A percentile compares a stretch with the other conserved stretches of the same genome.
Evolutionary conservation across 1,140 invertebrate genomes (phyloP).

Genomic region (Penaeus indicus): DNA sequence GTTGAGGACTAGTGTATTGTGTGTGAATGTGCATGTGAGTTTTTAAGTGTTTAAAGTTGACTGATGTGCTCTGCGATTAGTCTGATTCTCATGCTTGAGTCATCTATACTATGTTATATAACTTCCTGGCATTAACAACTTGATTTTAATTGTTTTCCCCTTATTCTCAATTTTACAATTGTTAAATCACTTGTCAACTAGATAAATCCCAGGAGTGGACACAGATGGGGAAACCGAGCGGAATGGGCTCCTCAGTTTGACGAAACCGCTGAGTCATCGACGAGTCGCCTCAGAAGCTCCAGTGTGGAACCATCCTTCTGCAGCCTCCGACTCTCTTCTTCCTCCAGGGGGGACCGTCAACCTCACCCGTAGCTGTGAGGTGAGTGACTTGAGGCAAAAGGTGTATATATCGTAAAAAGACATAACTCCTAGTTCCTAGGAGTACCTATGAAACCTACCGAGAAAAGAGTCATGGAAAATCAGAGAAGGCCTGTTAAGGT

Average conservation of each 20-base stretch:
- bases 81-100: no score
- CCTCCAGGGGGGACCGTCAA: slow-evolving; percentile 27
- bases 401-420: no score
- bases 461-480: no score
- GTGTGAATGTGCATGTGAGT: no score
- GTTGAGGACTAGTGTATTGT: not conserved
- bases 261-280: slow-evolving; percentile 64
- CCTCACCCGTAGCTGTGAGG: slow-evolving; percentile 46
- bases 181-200: not conserved
- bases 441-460: no score
- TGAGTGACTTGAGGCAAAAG: not conserved
- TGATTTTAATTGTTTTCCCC: not conserved
- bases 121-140: not conserved
- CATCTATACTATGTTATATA: no score
- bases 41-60: no score
- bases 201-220: slow-evolving; percentile 41
- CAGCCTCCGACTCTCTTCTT: slow-evolving; percentile 41
- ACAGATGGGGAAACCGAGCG: slow-evolving; percentile 66
- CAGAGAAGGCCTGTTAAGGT: no score
- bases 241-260: slow-evolving; percentile 65
- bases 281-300: slow-evolving; percentile 64
- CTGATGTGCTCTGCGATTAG: no score
- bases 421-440: no score
- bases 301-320: slow-evolving; percentile 44
- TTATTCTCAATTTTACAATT: not conserved